Base-by-base conservation (phyloP, 2,113 vertebrate species). In the Athene cunicularia region DNA sequence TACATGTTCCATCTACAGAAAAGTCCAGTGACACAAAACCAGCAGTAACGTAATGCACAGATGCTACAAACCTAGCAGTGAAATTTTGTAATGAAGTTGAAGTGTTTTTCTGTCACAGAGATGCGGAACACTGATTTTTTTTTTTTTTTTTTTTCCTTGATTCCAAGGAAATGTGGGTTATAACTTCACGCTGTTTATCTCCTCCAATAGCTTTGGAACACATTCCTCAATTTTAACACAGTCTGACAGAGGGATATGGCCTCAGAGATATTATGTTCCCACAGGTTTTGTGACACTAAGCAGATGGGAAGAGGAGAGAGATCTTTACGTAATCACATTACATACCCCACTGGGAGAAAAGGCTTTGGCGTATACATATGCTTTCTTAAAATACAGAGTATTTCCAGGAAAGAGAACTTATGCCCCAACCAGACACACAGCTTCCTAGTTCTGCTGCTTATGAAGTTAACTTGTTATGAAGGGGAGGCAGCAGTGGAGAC, bases 261-360 rank as follows among this genome's bases (percentile, higher is more conserved):
- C 92, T 90, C 52, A 45, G 77, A 94, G 64, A 79, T 84, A n/a
- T 5, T 53, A 27, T 50, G 84, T 84, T 95, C 80, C 80, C 53
- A 62, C 80, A 93, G 74, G 80, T 70, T 92, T 84, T 87, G 80
- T 93, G 81, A 93, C 87, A 95, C 84, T 66, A 71, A 94, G 58
- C 92, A 97, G 94, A 94, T 87, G 87, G 92, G 68, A 91, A 90
- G 70, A 92, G 67, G 18, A 89, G 59, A 94, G 49, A 86, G 73
- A 93, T 63, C 64, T 87, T 97, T 71, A 63, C 75, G 70, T 63
- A 95, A 91, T 63, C 92, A 71, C 52, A 85, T 90, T 81, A 53
- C 50, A 37, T 55, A 81, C 66, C 74, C 55, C 76, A 74, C 59
- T 14, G 64, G 85, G 41, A 75, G 47, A 77, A 77, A 79, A 84